Percentiles rank a stretch among this genome's conserved stretches.
These are phyloP conservation scores for Thryonomys swinderianus DNA, from an alignment of 2,113 vertebrate genomes.

Conservation along the genomic window DNA sequence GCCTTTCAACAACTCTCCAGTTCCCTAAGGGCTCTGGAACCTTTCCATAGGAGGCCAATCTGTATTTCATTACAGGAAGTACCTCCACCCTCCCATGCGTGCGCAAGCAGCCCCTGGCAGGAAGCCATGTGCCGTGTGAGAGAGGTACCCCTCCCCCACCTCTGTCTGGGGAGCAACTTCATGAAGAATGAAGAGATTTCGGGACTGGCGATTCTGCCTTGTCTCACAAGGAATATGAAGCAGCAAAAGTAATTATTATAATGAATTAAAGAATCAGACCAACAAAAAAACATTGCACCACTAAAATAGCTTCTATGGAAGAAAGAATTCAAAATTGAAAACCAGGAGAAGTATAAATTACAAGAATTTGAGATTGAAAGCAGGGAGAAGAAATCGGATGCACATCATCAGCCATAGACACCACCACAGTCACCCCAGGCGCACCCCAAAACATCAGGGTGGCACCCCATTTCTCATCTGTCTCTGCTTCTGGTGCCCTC, in stretches of 20 bases:
- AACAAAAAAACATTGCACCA: background rate
- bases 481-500: background rate
- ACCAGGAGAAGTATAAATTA: background rate
- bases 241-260: background rate
- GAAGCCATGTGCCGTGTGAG: background rate
- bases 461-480: background rate
- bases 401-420: background rate
- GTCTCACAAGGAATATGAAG: background rate
- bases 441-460: background rate
- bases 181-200: background rate
- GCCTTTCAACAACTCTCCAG: conserved; percentile 47
- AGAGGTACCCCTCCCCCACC: background rate
- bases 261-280: background rate
- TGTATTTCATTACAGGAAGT: conserved; percentile 62
- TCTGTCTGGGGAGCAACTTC: background rate
- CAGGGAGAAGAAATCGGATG: background rate
- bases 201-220: background rate
- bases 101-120: background rate
- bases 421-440: background rate
- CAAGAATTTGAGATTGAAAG: background rate
- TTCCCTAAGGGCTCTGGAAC: background rate
- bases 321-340: background rate
- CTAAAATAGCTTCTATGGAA: background rate
- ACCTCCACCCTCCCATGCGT: background rate
- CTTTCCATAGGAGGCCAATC: conserved; percentile 31